Evolutionary conservation across 2,888 invertebrate species (phyloP), one percentile per base, ranked within the genome.

Genomic region (Thymelicus lineola): DNA sequence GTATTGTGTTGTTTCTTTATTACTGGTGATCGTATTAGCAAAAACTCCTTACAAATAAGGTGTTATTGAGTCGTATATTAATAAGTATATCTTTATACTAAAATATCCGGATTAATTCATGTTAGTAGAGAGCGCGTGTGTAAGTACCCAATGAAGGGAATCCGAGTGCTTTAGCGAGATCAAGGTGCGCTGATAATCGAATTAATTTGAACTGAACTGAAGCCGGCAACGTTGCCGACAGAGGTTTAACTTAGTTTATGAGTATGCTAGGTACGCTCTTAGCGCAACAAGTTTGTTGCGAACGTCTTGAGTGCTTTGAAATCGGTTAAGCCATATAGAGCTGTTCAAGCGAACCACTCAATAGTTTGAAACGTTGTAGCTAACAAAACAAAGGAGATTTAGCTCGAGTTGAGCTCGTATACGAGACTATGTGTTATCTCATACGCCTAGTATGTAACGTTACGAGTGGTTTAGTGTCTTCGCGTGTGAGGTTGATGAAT

Each of bases 181-280:
- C 87, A 87, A 91, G 92, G 92, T 92, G 92, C 87, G 82, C 86
- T 87, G 88, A 88, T 93, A 93, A 93, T 93, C 86, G 87, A 93
- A 92, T 93, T 91, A 93, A 91, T 91, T 86, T 86, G 86, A 82
- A 86, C 88, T 85, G 86, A 87, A 86, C 79, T 83, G 86, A 83
- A 88, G 88, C 87, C 86, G 82, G 84, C 88, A 82, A 84, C 86
- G 87, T 87, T 85, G 82, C 89, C 86, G 87, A 87, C 86, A 83
- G 86, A 86, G 85, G 85, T 82, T 86, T 91, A 92, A 93, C 92
- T 91, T 86, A 91, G 91, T 93, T 92, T 91, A 91, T 88, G 89
- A 90, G 82, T 89, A 92, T 89, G 90, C 86, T 84, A 84, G 85
- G 83, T 87, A 88, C 88, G 89, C 91, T 88, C 84, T 86, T 82